Percentiles rank a stretch among this genome's conserved stretches.
Evolutionary conservation across 2,797 vertebrate species (phyloP).

Genomic region (Lutjanus argentimaculatus): DNA sequence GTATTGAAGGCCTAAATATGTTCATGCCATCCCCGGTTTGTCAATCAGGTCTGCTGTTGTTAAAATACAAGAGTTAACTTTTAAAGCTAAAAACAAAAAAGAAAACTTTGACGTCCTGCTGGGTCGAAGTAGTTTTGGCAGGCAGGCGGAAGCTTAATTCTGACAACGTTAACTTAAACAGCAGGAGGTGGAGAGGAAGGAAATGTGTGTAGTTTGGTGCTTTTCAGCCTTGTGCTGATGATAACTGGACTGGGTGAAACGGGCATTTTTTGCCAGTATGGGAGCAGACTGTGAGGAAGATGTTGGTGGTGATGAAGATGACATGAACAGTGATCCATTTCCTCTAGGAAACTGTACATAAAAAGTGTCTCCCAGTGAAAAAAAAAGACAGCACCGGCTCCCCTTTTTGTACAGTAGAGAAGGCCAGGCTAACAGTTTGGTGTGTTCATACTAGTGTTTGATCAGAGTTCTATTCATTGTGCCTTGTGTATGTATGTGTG

Average conservation of each 20-base stretch:
- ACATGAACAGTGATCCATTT: conserved; percentile 71
- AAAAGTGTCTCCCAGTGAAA: conserved; percentile 71
- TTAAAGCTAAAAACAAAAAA: conserved; percentile 39
- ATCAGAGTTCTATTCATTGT: conserved; percentile 98
- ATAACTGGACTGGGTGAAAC: conserved; percentile 70
- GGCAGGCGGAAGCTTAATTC: conserved; percentile 41
- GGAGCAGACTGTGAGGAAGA: conserved; percentile 69
- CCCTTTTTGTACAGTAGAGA: conserved; percentile 80
- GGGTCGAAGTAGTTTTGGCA: conserved; percentile 12
- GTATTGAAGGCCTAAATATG: conserved; percentile 80
- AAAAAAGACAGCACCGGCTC: conserved; percentile 64
- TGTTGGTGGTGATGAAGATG: conserved; percentile 58
- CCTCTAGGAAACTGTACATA: conserved; percentile 76
- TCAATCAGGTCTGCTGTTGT: conserved; percentile 60
- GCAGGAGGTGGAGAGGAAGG: conserved; percentile 60
- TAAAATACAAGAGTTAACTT: conserved; percentile 24
- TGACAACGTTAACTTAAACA: conserved; percentile 37
- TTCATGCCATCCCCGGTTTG: conserved; percentile 70
- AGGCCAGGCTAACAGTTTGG: conserved; percentile 87
- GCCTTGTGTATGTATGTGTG: conserved; percentile 94
- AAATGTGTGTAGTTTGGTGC: conserved; percentile 72
- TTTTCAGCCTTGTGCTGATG: conserved; percentile 75
- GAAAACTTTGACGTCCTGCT: conserved; percentile 44
- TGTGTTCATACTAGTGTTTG: conserved; percentile 95
- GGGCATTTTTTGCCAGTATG: conserved; percentile 63